Evolutionary conservation across 2,888 invertebrate genomes (phyloP).

Genomic region (Stenurella melanura): DNA sequence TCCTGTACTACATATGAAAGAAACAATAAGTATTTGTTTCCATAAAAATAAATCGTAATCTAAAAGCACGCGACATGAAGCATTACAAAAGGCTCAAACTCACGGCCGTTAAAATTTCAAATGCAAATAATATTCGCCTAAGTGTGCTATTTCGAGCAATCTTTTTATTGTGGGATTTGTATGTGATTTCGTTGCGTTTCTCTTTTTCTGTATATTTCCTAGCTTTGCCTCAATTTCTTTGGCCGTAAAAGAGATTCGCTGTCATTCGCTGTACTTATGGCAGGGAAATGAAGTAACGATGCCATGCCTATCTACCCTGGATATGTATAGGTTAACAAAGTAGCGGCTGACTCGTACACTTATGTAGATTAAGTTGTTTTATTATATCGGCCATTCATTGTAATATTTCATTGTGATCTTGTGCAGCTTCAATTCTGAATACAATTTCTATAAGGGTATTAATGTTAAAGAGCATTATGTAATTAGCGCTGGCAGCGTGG

Average conservation of each 20-base stretch:
- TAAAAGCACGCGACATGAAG: constrained; percentile 14
- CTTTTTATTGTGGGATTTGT: constrained; percentile 66
- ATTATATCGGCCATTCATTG: too few species aligned
- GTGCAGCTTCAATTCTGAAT: too few species aligned
- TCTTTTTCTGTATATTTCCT: constrained; percentile 59
- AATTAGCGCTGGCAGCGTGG: too few species aligned
- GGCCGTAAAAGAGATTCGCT: constrained; percentile 64
- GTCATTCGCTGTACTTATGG: constrained; percentile 52
- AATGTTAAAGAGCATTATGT: too few species aligned
- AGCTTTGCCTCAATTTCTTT: constrained; percentile 62
- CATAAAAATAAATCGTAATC: constrained; percentile 15
- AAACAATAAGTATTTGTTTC: constrained; percentile 15
- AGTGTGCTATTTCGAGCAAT: constrained; percentile 65
- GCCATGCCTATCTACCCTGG: constrained; percentile 39
- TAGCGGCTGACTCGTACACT: background rate
- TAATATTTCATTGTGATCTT: too few species aligned
- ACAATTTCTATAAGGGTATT: too few species aligned
- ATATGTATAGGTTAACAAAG: constrained; percentile 34
- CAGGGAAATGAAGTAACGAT: constrained; percentile 44
- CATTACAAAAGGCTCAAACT: constrained; percentile 44
- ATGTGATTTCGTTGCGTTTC: constrained; percentile 58
- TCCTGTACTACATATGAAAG: background rate
- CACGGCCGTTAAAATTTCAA: constrained; percentile 64
- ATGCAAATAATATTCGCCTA: constrained; percentile 68
- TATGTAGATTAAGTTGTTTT: background rate